Percentiles rank a stretch among this genome's conserved stretches.
Conservation (phyloP, 2,113 vertebrate genomes). For the Forbesichthys papilliferus region DNA sequence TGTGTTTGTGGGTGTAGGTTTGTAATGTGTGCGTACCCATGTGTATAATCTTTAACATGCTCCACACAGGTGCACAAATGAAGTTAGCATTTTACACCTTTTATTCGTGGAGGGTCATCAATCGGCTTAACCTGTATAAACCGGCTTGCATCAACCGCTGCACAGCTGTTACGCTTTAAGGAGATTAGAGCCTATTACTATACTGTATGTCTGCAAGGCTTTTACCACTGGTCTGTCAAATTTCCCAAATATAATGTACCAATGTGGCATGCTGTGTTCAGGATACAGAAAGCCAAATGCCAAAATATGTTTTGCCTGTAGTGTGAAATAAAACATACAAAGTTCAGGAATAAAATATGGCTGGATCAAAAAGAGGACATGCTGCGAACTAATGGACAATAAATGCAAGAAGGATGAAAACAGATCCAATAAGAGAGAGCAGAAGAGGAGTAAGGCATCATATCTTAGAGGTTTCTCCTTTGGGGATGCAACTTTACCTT, state of each 20-base stretch:
- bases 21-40: constrained; percentile 4
- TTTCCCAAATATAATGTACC: constrained; percentile 62
- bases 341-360: constrained; percentile 40
- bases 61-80: constrained; percentile 51
- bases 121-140: constrained; percentile 17
- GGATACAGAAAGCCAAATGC: constrained; percentile 27
- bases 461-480: constrained; percentile 58
- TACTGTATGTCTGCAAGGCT: constrained; percentile 64
- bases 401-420: constrained; percentile 36
- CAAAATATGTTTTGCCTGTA: constrained; percentile 65
- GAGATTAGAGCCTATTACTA: constrained; percentile 25
- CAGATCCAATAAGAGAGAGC: constrained; percentile 19
- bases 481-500: constrained; percentile 64
- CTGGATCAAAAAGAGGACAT: constrained; percentile 48
- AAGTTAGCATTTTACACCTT: not conserved
- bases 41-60: constrained; percentile 20
- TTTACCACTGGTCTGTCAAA: constrained; percentile 64
- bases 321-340: constrained; percentile 66
- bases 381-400: constrained; percentile 35
- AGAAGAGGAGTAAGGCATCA: constrained; percentile 42
- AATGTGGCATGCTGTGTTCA: constrained; percentile 30
- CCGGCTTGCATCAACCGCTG: constrained; percentile 18
- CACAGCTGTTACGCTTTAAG: constrained; percentile 40
- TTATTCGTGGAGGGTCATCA: too few relatives aligned
- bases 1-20: not conserved